A percentile compares a stretch with the other conserved stretches of the same genome.
Conservation (phyloP, 2,888 invertebrate species). For the Phlogophora meticulosa region DNA sequence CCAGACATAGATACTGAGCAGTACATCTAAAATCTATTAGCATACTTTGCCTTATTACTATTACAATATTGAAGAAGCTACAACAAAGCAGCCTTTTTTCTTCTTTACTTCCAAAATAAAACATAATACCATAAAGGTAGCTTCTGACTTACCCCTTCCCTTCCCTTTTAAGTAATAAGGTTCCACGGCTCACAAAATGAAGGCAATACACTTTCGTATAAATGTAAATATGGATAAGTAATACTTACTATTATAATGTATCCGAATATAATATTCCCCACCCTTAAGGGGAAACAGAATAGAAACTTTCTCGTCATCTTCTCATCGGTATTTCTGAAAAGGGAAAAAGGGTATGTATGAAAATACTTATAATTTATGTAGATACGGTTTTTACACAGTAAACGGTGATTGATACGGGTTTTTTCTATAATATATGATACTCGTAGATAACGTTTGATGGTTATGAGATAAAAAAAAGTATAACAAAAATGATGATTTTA, state of each 20-base stretch:
- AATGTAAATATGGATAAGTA: slow-evolving; percentile 30
- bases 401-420: neutral
- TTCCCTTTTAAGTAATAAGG: neutral
- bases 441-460: no score
- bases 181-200: slow-evolving; percentile 3
- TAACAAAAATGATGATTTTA: no score
- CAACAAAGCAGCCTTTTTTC: neutral
- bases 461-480: no score
- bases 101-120: neutral
- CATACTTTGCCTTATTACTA: no score
- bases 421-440: no score
- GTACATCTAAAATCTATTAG: no score
- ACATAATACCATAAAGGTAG: neutral
- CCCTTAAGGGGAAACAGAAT: slow-evolving; percentile 86
- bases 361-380: neutral
- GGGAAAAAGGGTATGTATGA: slow-evolving; percentile 41
- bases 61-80: neutral
- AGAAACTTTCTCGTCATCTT: slow-evolving; percentile 89
- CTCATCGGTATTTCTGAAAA: slow-evolving; percentile 81
- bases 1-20: no score
- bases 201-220: slow-evolving; percentile 17
- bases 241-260: slow-evolving; percentile 87
- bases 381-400: neutral
- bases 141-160: neutral
- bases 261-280: slow-evolving; percentile 87